Conservation (phyloP, 2,113 vertebrate species). For the Verasper variegatus region DNA sequence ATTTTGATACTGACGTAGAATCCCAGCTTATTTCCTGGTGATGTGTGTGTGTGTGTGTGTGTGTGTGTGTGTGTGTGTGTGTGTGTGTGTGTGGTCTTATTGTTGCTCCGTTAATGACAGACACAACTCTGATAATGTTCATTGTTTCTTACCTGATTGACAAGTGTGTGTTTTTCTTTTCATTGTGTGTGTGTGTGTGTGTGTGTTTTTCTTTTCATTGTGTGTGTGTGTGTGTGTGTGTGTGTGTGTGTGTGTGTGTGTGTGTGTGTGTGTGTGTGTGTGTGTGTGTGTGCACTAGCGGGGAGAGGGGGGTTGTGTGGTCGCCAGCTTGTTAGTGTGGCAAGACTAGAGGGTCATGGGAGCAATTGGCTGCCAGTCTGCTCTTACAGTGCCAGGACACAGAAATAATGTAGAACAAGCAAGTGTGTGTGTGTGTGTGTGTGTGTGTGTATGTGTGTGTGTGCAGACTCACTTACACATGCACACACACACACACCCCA, state of each 20-base stretch:
- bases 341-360: slow-evolving; percentile 80
- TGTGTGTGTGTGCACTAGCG: slow-evolving; percentile 21
- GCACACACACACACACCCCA: slow-evolving; percentile 32
- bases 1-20: slow-evolving; percentile 25
- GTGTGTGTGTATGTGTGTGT: slow-evolving; percentile 20
- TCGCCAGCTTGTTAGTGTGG: slow-evolving; percentile 83
- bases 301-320: slow-evolving; percentile 58
- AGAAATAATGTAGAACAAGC: slow-evolving; percentile 77
- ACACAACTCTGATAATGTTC: background rate
- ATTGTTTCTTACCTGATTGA: slow-evolving; percentile 41
- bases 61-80: background rate
- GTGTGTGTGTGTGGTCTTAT: no score
- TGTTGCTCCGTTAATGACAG: slow-evolving; percentile 4
- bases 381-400: slow-evolving; percentile 67
- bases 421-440: slow-evolving; percentile 46
- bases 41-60: slow-evolving; percentile 6
- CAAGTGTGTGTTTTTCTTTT: background rate
- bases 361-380: slow-evolving; percentile 83
- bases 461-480: slow-evolving; percentile 26
- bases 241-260: background rate
- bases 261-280: background rate
- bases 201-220: no score
- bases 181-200: slow-evolving; percentile 6
- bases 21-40: slow-evolving; percentile 24
- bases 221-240: slow-evolving; percentile 2